These are phyloP conservation scores for Epinephelus lanceolatus DNA, from an alignment of 2,113 vertebrate species.

Conservation along the genomic window DNA sequence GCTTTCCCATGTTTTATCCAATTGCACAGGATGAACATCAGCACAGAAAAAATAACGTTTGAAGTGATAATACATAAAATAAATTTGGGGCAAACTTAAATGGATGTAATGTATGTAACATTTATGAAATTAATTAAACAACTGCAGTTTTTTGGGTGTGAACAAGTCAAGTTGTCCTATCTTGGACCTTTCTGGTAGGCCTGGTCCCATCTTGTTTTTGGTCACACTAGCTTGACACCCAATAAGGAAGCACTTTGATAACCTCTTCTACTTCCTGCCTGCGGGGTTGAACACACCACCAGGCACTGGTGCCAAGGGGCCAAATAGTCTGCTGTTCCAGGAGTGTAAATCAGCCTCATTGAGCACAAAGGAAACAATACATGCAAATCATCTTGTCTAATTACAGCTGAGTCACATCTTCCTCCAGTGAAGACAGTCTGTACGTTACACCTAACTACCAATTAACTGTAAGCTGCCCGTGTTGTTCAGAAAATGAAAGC, in stretches of 20 bases:
- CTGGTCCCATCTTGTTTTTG: not conserved
- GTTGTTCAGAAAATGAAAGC: conserved; percentile 9
- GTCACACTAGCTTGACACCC: not conserved
- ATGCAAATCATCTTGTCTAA: not conserved
- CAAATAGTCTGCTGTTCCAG: not conserved
- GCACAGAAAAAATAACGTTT: not conserved
- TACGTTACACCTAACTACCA: not conserved
- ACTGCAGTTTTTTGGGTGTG: not conserved
- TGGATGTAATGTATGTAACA: not conserved
- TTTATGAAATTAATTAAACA: not conserved
- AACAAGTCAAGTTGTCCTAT: not conserved
- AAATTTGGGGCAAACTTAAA: not conserved
- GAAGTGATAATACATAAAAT: not conserved
- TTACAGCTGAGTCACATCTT: not conserved
- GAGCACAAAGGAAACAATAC: not conserved
- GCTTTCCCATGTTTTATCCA: too few relatives aligned
- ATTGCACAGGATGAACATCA: not conserved
- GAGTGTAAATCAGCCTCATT: not conserved
- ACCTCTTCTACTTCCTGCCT: conserved; percentile 14
- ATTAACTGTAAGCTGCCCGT: conserved; percentile 3
- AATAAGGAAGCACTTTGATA: conserved; percentile 36
- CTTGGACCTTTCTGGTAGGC: too few relatives aligned
- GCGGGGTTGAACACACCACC: not conserved
- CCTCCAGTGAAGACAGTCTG: not conserved
- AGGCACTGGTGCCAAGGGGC: not conserved